These are phyloP conservation scores for Enteromius anoplus DNA, from an alignment of 2,797 vertebrate species.

Conservation along the genomic window DNA sequence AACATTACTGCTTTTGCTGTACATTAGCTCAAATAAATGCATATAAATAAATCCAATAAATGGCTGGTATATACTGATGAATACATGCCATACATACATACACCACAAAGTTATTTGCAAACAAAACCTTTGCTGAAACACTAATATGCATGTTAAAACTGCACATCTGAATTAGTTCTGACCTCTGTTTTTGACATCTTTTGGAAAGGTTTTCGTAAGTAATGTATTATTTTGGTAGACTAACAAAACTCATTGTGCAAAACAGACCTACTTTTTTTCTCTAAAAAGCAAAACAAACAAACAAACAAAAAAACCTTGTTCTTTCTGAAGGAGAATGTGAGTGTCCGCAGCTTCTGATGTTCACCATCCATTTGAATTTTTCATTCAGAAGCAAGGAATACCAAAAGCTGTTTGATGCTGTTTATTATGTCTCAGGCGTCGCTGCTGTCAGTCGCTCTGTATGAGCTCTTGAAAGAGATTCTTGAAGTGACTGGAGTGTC, in stretches of 20 bases:
- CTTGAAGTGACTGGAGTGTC: slow-evolving; percentile 85
- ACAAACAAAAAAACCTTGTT: slow-evolving; percentile 60
- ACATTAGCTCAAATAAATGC: no score
- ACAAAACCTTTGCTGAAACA: neutral
- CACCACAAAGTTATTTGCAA: neutral
- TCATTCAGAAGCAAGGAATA: slow-evolving; percentile 70
- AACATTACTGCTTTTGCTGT: no score
- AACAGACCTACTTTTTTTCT: slow-evolving; percentile 55
- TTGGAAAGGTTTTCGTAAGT: neutral
- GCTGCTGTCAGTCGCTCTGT: slow-evolving; percentile 80
- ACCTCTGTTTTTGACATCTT: neutral
- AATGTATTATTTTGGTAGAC: neutral
- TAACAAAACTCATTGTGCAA: slow-evolving; percentile 36
- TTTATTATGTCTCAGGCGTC: slow-evolving; percentile 77
- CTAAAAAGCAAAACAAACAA: slow-evolving; percentile 54
- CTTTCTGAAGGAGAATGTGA: slow-evolving; percentile 61
- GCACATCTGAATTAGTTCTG: neutral
- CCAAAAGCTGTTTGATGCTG: slow-evolving; percentile 78
- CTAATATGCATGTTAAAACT: neutral
- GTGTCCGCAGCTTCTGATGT: slow-evolving; percentile 50
- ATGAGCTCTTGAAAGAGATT: slow-evolving; percentile 83
- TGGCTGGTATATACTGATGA: no score
- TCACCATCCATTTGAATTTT: slow-evolving; percentile 58
- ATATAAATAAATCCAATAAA: no score
- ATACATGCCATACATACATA: no score